These are phyloP conservation scores for Adineta ricciae DNA, from an alignment of 2,888 invertebrate genomes.

Conservation along the genomic window DNA sequence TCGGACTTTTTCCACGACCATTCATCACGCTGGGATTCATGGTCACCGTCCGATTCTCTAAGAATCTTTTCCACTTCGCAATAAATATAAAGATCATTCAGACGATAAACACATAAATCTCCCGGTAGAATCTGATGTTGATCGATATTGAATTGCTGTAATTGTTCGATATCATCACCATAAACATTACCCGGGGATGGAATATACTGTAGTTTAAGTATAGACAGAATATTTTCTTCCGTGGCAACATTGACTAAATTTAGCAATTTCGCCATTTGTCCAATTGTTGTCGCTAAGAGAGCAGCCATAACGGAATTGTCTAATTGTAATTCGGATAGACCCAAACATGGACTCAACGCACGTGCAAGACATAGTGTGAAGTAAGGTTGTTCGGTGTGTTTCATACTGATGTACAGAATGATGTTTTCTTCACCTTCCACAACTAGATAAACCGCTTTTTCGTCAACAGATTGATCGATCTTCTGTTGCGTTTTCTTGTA, in stretches of 20 bases:
- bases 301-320: conserved; percentile 30
- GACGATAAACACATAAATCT: conserved; percentile 29
- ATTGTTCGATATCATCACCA: conserved; percentile 31
- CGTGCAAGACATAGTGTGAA: conserved; percentile 32
- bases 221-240: conserved; percentile 34
- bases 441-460: conserved; percentile 33
- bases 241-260: conserved; percentile 32
- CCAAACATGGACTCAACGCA: conserved; percentile 25
- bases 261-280: conserved; percentile 27
- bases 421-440: conserved; percentile 26
- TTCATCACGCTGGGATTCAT: neutral
- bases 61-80: conserved; percentile 28
- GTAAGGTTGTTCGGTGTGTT: conserved; percentile 34
- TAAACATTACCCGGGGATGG: conserved; percentile 32
- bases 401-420: conserved; percentile 28
- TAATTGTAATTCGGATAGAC: conserved; percentile 24
- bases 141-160: conserved; percentile 27
- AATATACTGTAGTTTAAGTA: conserved; percentile 33
- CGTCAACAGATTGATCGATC: conserved; percentile 33
- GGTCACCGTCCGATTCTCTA: neutral
- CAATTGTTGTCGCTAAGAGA: conserved; percentile 27
- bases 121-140: conserved; percentile 27
- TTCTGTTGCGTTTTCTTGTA: conserved; percentile 29
- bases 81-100: conserved; percentile 27
- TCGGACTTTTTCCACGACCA: neutral